Conservation (phyloP, 2,113 vertebrate species). For the Epinephelus cyanopodus region DNA sequence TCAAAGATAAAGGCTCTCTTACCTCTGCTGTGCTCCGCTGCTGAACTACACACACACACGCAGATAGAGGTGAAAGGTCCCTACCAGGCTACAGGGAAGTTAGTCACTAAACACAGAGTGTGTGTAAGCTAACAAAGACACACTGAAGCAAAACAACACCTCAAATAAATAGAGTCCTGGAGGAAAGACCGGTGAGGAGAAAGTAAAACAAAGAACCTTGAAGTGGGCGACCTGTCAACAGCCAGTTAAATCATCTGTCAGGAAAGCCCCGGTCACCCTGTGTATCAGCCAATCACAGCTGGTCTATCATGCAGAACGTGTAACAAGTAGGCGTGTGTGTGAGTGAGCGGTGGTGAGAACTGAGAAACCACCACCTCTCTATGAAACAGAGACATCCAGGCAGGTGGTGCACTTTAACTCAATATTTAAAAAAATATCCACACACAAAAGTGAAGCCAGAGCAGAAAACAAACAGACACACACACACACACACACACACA, state of each 20-base stretch:
- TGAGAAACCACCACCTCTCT: conserved; percentile 15
- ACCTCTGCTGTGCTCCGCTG: conserved; percentile 39
- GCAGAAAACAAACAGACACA: no score
- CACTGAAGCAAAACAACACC: neutral
- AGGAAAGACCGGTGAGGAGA: conserved; percentile 48
- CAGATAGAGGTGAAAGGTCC: conserved; percentile 28
- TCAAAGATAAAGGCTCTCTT: conserved; percentile 33
- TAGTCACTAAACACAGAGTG: conserved; percentile 3
- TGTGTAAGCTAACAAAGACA: neutral
- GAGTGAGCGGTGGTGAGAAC: neutral
- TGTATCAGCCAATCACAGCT: conserved; percentile 63
- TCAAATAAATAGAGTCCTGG: conserved; percentile 2
- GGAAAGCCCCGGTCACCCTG: conserved; percentile 35
- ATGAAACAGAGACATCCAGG: conserved; percentile 4
- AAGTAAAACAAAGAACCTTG: conserved; percentile 36
- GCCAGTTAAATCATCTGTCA: conserved; percentile 57
- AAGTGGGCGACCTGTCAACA: conserved; percentile 29
- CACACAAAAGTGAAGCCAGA: neutral
- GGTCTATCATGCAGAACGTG: conserved; percentile 50
- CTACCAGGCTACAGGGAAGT: neutral
- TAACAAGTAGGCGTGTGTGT: conserved; percentile 44
- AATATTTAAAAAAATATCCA: neutral
- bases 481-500: no score
- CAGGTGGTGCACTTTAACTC: neutral
- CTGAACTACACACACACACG: conserved; percentile 25